These are phyloP conservation scores for Ornithorhynchus anatinus DNA, from an alignment of 2,113 vertebrate species.

Conservation along the genomic window DNA sequence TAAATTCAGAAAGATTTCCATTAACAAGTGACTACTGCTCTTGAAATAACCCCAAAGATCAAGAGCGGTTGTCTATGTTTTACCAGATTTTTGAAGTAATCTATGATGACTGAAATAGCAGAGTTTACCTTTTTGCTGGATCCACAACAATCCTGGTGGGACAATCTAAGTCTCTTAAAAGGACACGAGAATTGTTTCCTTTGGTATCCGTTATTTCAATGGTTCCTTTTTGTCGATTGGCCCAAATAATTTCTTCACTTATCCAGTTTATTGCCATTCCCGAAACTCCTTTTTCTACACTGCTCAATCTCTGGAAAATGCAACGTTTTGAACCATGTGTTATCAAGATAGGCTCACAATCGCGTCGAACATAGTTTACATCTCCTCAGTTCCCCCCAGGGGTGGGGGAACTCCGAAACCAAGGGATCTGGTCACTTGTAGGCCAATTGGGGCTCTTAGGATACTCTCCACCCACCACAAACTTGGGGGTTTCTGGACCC, in stretches of 20 bases:
- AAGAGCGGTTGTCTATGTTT: no score
- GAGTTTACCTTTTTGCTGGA: conserved; percentile 83
- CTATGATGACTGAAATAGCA: neutral
- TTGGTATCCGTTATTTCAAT: conserved; percentile 80
- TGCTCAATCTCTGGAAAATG: conserved; percentile 80
- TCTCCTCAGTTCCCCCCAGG: no score
- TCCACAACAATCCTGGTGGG: conserved; percentile 80
- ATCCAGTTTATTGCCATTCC: conserved; percentile 92
- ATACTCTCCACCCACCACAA: no score
- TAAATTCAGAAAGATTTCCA: no score
- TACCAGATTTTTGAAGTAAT: neutral
- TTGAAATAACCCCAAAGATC: no score
- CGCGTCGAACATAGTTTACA: no score
- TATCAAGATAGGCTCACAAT: neutral
- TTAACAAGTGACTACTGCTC: no score
- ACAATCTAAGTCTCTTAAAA: conserved; percentile 74
- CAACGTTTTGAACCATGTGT: neutral
- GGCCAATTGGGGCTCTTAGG: no score
- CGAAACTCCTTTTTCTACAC: conserved; percentile 80
- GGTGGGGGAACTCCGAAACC: no score
- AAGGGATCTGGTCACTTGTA: no score
- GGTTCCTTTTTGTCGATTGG: conserved; percentile 78
- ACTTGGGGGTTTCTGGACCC: no score
- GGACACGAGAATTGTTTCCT: conserved; percentile 75
- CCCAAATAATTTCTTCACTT: conserved; percentile 82